Base-by-base conservation (phyloP, 2,888 invertebrate genomes). In the Hecatera dysodea region DNA sequence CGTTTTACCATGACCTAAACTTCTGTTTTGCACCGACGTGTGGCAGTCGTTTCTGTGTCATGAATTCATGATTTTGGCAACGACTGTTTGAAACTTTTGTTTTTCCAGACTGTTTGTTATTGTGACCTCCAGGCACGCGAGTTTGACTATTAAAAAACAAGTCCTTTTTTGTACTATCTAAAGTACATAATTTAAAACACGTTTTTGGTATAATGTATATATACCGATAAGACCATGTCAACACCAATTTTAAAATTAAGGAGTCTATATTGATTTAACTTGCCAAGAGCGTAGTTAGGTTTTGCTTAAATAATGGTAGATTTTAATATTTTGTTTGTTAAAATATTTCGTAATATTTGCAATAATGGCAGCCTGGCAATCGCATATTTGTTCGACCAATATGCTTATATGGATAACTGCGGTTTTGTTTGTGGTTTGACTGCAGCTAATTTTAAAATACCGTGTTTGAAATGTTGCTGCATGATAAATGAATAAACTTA, bases 251-350 rank as follows among this genome's bases (percentile, higher is more conserved):
- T 12, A 73, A 65, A 77, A 80, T 76, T 71, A 74, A 82, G 79
- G 59, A 64, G 71, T 61, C 78, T 75, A 39, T 59, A 59, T 72
- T 68, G 56, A 79, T 61, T 80, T 67, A 52, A 75, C 73, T 65
- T 80, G 83, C 81, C 84, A 88, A 86, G 63, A 78, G 68, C 80
- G 80, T 75, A 83, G 73, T 74, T 77, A 62, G 56, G 70, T 77
- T 88, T 77, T 75, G 76, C 71, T 72, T 55, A 55, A 53, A 48
- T 74, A 64, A 36, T 46, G 27, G 24, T 50, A 27, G 19, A 42
- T 55, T 39, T 19, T 55, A 33, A n/a, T 11, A 53, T 6, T 55
- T 36, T 7, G n/a, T 29, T 4, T 29, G 29, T 29, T 7, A n/a
- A 55, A n/a, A 36, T 55, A 29, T 44, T 42, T 50, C 9, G 11